Conservation (phyloP, 2,113 vertebrate genomes). For the Zosterops lateralis region DNA sequence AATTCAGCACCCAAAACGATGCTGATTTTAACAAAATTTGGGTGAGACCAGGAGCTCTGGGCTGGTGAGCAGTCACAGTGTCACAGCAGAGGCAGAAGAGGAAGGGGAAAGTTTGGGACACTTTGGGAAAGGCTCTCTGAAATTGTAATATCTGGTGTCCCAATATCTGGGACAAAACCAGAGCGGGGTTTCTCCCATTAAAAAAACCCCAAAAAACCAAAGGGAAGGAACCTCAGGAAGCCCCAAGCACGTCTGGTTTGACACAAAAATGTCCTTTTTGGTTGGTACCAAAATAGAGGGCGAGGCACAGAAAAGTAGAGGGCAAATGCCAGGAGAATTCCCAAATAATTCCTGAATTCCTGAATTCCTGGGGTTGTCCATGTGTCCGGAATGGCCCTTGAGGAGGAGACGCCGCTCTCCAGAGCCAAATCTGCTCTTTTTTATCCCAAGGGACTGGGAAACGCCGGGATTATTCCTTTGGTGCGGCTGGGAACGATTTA, state of each 20-base stretch:
- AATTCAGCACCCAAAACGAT: no score
- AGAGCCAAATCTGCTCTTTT: background rate
- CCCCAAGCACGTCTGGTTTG: rapidly evolving
- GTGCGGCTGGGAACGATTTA: background rate
- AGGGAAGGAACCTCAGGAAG: background rate
- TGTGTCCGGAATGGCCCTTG: background rate
- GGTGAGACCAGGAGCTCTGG: background rate
- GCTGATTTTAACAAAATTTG: rapidly evolving
- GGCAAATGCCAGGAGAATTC: background rate
- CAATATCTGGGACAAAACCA: background rate
- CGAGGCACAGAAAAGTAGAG: rapidly evolving
- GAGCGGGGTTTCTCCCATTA: rapidly evolving
- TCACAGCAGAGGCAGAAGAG: rapidly evolving
- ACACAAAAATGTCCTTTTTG: background rate
- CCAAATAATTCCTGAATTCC: background rate
- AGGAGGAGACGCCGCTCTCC: background rate
- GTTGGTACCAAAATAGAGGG: background rate
- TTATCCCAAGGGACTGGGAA: background rate
- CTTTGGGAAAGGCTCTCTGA: rapidly evolving
- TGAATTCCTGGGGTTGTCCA: background rate
- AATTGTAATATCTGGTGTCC: rapidly evolving
- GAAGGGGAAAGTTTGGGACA: background rate
- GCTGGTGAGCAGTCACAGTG: rapidly evolving
- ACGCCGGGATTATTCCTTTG: background rate
- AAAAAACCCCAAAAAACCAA: background rate